A percentile compares a stretch with the other conserved stretches of the same genome.
phyloP scores from a whole-genome alignment of 1,140 invertebrate species.

The Cylas formicarius region DNA sequence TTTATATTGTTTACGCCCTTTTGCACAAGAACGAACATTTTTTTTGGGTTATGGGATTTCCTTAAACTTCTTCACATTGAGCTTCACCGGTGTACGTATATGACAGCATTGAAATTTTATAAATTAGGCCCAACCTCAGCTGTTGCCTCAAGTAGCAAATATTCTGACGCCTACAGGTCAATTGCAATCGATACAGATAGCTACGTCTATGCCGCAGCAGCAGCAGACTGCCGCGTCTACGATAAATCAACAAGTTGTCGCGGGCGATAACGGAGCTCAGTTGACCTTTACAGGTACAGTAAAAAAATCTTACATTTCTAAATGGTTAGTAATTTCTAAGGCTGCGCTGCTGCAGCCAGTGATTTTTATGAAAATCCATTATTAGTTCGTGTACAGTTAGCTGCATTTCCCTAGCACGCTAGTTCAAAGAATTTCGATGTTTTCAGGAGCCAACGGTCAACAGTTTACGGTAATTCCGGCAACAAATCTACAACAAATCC shows the following conservation, averaged over 20 bases:
- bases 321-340: neutral
- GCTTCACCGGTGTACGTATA: too few relatives aligned
- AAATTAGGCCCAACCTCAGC: slow-evolving; percentile 45
- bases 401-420: too few relatives aligned
- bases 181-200: slow-evolving; percentile 61
- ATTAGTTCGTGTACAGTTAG: neutral
- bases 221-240: slow-evolving; percentile 25
- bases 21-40: too few relatives aligned
- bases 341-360: neutral
- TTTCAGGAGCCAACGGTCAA: slow-evolving; percentile 59
- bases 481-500: slow-evolving; percentile 45
- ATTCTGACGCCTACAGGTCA: slow-evolving; percentile 81
- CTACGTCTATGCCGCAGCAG: slow-evolving; percentile 40
- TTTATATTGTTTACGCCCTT: too few relatives aligned
- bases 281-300: slow-evolving; percentile 18
- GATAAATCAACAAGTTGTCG: slow-evolving; percentile 24
- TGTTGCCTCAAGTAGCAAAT: slow-evolving; percentile 67
- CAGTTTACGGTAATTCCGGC: slow-evolving; percentile 66
- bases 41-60: too few relatives aligned
- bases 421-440: too few relatives aligned
- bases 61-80: too few relatives aligned
- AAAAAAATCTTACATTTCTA: slow-evolving; percentile 10
- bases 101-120: too few relatives aligned
- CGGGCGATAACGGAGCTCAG: slow-evolving; percentile 16
- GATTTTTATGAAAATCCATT: neutral